phyloP scores from a whole-genome alignment of 2,888 invertebrate genomes.

The Notodonta ziczac region DNA sequence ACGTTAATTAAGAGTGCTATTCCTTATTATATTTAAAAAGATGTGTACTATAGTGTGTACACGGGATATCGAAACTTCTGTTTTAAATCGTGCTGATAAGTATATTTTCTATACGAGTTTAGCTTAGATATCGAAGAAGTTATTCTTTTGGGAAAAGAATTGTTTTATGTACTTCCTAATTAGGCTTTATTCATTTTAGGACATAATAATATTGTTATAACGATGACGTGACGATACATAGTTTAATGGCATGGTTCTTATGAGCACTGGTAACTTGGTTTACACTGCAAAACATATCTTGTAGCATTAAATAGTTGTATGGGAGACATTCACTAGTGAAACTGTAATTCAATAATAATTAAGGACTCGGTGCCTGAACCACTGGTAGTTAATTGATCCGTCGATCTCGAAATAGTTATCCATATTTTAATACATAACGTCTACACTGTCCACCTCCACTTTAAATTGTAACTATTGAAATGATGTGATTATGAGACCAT shows the following conservation, averaged over 20 bases:
- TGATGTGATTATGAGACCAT: conserved; percentile 81
- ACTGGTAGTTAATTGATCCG: conserved; percentile 34
- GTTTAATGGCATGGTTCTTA: conserved; percentile 21
- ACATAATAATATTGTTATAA: conserved; percentile 36
- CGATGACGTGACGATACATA: conserved; percentile 28
- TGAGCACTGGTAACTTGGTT: conserved; percentile 22
- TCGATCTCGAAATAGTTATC: conserved; percentile 44
- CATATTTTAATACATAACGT: conserved; percentile 28
- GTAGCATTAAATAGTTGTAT: conserved; percentile 37
- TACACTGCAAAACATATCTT: conserved; percentile 38
- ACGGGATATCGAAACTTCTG: conserved; percentile 58
- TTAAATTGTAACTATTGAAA: conserved; percentile 46
- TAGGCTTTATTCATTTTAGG: conserved; percentile 60
- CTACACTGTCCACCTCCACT: conserved; percentile 44
- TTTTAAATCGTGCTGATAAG: conserved; percentile 57
- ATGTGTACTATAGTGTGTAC: conserved; percentile 49
- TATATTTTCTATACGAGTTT: conserved; percentile 52
- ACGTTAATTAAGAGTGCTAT: conserved; percentile 65
- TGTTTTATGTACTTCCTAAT: conserved; percentile 69
- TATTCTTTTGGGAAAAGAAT: conserved; percentile 83
- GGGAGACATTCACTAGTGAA: conserved; percentile 29
- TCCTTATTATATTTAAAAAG: conserved; percentile 37
- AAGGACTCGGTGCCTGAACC: conserved; percentile 37
- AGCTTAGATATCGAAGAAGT: conserved; percentile 62
- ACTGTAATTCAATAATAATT: conserved; percentile 31